Evolutionary conservation across 2,113 vertebrate genomes (phyloP).

Genomic region (Prionailurus bengalensis): DNA sequence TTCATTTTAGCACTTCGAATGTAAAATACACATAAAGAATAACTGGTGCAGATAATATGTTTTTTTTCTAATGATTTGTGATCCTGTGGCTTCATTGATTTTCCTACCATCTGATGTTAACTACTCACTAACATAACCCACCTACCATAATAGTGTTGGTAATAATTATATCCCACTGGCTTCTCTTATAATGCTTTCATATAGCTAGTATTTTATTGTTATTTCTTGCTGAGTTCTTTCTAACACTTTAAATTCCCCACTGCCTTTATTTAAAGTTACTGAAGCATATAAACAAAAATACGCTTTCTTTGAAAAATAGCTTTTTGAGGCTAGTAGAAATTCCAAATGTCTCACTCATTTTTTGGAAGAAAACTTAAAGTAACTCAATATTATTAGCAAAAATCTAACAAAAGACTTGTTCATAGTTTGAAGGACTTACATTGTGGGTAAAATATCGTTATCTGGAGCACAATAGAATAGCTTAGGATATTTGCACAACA

Average conservation of each 20-base stretch:
- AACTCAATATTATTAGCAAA: constrained; percentile 39
- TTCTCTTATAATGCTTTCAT: constrained; percentile 56
- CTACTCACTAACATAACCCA: constrained; percentile 8
- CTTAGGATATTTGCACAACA: constrained; percentile 35
- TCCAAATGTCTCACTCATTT: constrained; percentile 41
- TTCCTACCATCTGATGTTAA: background rate
- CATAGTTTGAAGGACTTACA: background rate
- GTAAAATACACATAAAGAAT: constrained; percentile 35
- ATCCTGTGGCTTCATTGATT: constrained; percentile 49
- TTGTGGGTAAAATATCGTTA: constrained; percentile 6
- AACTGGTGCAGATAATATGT: background rate
- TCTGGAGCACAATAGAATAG: background rate
- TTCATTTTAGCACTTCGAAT: constrained; percentile 9
- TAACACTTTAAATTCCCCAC: constrained; percentile 53
- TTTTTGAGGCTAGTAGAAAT: constrained; percentile 56
- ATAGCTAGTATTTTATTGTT: constrained; percentile 61
- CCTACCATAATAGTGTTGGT: background rate
- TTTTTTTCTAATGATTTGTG: constrained; percentile 28
- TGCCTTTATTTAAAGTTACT: constrained; percentile 72
- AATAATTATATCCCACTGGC: constrained; percentile 59
- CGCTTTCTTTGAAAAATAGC: constrained; percentile 62
- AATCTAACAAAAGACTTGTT: constrained; percentile 14
- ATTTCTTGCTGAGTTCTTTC: constrained; percentile 63
- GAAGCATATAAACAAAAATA: constrained; percentile 72
- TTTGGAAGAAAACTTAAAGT: constrained; percentile 5